phyloP scores from a whole-genome alignment of 1,140 invertebrate genomes.

The Coptotermes formosanus region DNA sequence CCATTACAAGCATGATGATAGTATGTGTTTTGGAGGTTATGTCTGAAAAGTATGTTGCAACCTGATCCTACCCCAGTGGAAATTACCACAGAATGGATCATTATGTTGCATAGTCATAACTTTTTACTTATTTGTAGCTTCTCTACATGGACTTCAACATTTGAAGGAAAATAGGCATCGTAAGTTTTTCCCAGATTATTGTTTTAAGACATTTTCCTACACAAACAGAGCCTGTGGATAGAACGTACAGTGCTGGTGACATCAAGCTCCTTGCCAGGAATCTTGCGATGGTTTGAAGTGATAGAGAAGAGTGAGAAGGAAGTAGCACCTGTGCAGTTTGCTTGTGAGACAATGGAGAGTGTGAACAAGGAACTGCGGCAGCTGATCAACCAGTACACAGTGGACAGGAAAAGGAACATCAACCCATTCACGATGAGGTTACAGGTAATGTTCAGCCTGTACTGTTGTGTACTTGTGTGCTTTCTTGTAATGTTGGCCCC shows the following conservation, averaged over 20 bases:
- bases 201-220: background rate
- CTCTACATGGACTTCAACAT: no score
- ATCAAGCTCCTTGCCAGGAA: constrained; percentile 82
- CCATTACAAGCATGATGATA: no score
- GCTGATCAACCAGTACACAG: constrained; percentile 73
- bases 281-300: constrained; percentile 93
- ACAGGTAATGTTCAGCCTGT: constrained; percentile 48
- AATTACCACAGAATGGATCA: no score
- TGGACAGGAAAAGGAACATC: constrained; percentile 76
- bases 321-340: constrained; percentile 87
- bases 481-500: no score
- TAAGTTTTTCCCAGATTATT: background rate
- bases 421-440: constrained; percentile 91
- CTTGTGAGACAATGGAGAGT: constrained; percentile 89
- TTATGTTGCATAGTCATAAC: background rate
- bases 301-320: constrained; percentile 74
- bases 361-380: constrained; percentile 81
- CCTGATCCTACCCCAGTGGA: no score
- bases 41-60: no score
- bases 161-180: background rate
- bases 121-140: background rate
- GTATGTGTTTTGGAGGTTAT: no score
- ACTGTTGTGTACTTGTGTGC: no score
- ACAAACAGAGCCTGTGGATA: constrained; percentile 81
- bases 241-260: constrained; percentile 87